phyloP scores from a whole-genome alignment of 1,140 invertebrate species.

The Drosophila jambulina region DNA sequence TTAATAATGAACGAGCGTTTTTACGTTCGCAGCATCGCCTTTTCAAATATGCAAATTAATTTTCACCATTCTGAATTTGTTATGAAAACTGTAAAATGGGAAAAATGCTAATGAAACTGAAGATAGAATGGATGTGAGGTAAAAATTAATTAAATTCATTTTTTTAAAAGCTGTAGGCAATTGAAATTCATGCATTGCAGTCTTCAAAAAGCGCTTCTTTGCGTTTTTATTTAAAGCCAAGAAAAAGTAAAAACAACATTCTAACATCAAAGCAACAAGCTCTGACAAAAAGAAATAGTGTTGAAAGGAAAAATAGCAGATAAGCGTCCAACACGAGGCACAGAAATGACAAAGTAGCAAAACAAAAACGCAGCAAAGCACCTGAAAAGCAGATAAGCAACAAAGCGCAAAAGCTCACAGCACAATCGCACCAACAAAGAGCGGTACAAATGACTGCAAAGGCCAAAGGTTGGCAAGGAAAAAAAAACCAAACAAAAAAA shows the following conservation, averaged over 20 bases:
- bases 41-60: constrained; percentile 40
- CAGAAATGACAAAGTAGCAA: constrained; percentile 20
- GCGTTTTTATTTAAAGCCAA: not conserved
- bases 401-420: constrained; percentile 15
- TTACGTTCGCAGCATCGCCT: constrained; percentile 9
- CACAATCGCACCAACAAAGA: constrained; percentile 27
- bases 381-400: constrained; percentile 41
- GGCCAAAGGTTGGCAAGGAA: constrained; percentile 14
- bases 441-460: constrained; percentile 42
- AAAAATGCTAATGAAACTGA: constrained; percentile 15
- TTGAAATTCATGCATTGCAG: not conserved
- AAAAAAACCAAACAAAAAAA: not conserved
- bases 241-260: constrained; percentile 1
- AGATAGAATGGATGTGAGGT: not conserved
- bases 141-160: constrained; percentile 14
- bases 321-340: constrained; percentile 10
- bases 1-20: constrained; percentile 31
- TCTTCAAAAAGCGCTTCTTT: not conserved
- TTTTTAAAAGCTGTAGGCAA: not conserved
- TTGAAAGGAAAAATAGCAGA: constrained; percentile 16
- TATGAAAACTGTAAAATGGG: constrained; percentile 12
- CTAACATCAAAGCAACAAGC: constrained; percentile 20
- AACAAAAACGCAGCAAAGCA: constrained; percentile 21
- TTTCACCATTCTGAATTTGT: constrained; percentile 11
- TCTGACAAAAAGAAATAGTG: constrained; percentile 15